These are phyloP conservation scores for Drosophila serrata DNA, from an alignment of 1,140 invertebrate genomes.

Conservation along the genomic window DNA sequence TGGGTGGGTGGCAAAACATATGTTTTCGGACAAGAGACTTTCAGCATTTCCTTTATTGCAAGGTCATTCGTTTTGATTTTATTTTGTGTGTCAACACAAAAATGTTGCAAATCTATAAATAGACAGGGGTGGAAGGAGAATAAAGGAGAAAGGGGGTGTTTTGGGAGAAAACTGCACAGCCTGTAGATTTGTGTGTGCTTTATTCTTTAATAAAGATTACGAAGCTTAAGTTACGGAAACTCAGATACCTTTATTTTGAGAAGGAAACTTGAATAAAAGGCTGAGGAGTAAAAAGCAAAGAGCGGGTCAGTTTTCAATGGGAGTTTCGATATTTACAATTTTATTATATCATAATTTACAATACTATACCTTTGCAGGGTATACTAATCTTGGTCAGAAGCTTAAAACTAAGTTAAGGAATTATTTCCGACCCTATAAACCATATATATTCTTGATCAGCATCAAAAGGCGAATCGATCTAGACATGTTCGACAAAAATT, in stretches of 20 bases:
- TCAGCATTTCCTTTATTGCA: conserved; percentile 61
- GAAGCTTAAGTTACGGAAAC: no score
- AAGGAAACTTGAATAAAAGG: neutral
- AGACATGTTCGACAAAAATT: no score
- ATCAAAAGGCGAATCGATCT: no score
- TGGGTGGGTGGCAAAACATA: conserved; percentile 55
- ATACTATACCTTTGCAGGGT: no score
- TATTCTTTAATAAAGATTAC: neutral
- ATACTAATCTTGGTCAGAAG: no score
- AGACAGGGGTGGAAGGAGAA: no score
- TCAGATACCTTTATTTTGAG: neutral
- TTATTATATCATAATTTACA: no score
- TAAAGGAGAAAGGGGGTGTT: neutral
- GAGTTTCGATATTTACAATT: no score
- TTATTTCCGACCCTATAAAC: no score
- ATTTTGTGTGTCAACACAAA: conserved; percentile 76
- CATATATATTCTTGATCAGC: no score
- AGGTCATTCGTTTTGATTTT: conserved; percentile 81
- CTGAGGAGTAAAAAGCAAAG: neutral
- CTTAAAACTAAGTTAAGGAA: no score
- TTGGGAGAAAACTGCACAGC: neutral
- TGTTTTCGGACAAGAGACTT: conserved; percentile 57
- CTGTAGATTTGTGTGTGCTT: neutral
- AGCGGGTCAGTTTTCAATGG: no score
- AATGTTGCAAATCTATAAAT: conserved; percentile 23